Evolutionary conservation across 2,888 invertebrate species (phyloP), one percentile per base, ranked within the genome.

Genomic region (Girardia tigrina): DNA sequence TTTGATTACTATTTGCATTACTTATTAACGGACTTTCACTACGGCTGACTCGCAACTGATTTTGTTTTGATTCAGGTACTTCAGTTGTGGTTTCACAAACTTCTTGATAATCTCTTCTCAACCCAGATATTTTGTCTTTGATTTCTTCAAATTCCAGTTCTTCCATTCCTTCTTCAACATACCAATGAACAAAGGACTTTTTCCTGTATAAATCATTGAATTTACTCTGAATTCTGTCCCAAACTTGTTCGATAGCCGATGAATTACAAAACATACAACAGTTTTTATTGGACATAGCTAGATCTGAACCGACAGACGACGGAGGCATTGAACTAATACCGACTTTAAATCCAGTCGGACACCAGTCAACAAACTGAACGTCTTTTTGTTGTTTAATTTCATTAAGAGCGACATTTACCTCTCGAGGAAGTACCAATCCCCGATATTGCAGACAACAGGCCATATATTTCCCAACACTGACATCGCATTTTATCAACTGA

Each of bases 331-430:
- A 29, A 28, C 42, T 56, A 16, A 74, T 74, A 23, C 74, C 74
- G 20, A 74, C 69, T 74, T 74, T 74, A 36, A 74, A 74, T 23
- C 74, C 74, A 36, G 74, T 74, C 4, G 74, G 74, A 42, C 42
- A 74, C 74, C 74, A 74, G 26, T 74, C 69, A 69, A 74, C 74
- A 28, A 74, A 74, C 26, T 74, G 1, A 14, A 74, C 27, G n/a
- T 26, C n/a, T 26, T 20, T 23, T 26, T 20, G 36, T 56, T 42
- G 6, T 26, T 42, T 74, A n/a, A 74, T 69, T 20, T 36, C 23
- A 2, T 2, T 28, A 2, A 74, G n/a, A 23, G 74, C 69, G 16
- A 12, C 1, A 27, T 56, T 56, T 4, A 28, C 16, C 12, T 74
- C 74, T 26, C 26, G 26, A 6, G 74, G 29, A 74, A 26, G 23